Evolutionary conservation across 2,797 vertebrate genomes (phyloP).

Genomic region (Lepidocolaptes lacrymiger): DNA sequence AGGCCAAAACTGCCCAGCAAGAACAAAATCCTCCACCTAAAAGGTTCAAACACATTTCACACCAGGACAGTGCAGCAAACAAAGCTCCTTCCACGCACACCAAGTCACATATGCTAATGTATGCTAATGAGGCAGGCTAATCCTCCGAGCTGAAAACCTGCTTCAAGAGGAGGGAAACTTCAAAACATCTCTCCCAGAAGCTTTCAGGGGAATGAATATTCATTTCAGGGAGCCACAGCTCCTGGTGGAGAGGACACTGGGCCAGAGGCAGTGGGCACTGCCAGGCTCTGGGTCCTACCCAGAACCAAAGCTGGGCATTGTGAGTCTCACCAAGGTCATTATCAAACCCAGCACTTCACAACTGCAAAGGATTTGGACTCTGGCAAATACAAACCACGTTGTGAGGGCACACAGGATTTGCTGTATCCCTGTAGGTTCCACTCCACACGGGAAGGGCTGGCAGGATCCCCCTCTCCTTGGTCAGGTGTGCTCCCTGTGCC

Average conservation of each 20-base stretch:
- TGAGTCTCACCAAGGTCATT: background rate
- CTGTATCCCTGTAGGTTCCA: background rate
- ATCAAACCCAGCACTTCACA: background rate
- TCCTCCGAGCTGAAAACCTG: slow-evolving; percentile 16
- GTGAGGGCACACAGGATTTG: background rate
- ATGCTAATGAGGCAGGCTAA: slow-evolving; percentile 16
- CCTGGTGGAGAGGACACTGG: background rate
- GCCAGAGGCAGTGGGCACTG: background rate
- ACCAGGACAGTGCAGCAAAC: background rate
- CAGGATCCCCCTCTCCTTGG: background rate
- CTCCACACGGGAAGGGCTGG: background rate
- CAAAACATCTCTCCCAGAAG: slow-evolving; percentile 2
- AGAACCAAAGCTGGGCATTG: background rate
- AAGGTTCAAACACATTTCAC: background rate
- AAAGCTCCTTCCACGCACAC: background rate
- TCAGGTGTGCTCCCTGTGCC: background rate
- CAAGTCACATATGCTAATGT: slow-evolving; percentile 12
- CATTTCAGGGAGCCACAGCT: background rate
- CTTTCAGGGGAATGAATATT: background rate
- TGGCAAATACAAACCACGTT: background rate
- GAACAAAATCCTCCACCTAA: background rate
- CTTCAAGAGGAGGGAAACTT: slow-evolving; percentile 42
- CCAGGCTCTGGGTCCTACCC: background rate
- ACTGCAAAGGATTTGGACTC: background rate
- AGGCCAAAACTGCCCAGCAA: background rate